Conservation (phyloP, 2,888 invertebrate species). For the Ptilodon capucinus region DNA sequence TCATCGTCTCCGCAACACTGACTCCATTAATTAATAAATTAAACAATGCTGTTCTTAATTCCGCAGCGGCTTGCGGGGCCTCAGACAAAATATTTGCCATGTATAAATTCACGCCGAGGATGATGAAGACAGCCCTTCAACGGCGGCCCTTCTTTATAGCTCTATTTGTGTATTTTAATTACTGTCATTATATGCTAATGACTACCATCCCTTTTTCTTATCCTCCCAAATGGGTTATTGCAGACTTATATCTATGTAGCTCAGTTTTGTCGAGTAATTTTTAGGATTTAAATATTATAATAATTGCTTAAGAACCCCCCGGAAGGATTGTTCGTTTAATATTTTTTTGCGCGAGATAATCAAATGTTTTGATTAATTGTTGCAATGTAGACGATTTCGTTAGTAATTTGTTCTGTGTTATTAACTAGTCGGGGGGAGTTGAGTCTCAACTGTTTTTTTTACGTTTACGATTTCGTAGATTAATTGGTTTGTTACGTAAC, state of each 20-base stretch:
- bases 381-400: slow-evolving; percentile 58
- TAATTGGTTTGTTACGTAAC: slow-evolving; percentile 2
- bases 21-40: slow-evolving; percentile 81
- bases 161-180: slow-evolving; percentile 89
- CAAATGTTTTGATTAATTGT: slow-evolving; percentile 77
- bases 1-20: slow-evolving; percentile 64
- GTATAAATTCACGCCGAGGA: slow-evolving; percentile 76
- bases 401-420: slow-evolving; percentile 76
- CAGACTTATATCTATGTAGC: slow-evolving; percentile 76
- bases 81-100: slow-evolving; percentile 79
- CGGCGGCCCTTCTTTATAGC: slow-evolving; percentile 82
- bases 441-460: slow-evolving; percentile 56
- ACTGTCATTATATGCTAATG: slow-evolving; percentile 86
- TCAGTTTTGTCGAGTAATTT: slow-evolving; percentile 69
- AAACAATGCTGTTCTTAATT: slow-evolving; percentile 77
- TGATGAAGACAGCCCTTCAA: slow-evolving; percentile 82
- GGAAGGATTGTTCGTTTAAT: slow-evolving; percentile 61
- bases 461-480: slow-evolving; percentile 5
- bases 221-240: slow-evolving; percentile 81
- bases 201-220: slow-evolving; percentile 83
- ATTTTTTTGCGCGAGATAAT: slow-evolving; percentile 43
- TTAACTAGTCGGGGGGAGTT: slow-evolving; percentile 69
- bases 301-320: slow-evolving; percentile 51
- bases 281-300: slow-evolving; percentile 79
- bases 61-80: slow-evolving; percentile 60